phyloP scores from a whole-genome alignment of 2,797 vertebrate genomes.

The Enteromius fasciolatus region DNA sequence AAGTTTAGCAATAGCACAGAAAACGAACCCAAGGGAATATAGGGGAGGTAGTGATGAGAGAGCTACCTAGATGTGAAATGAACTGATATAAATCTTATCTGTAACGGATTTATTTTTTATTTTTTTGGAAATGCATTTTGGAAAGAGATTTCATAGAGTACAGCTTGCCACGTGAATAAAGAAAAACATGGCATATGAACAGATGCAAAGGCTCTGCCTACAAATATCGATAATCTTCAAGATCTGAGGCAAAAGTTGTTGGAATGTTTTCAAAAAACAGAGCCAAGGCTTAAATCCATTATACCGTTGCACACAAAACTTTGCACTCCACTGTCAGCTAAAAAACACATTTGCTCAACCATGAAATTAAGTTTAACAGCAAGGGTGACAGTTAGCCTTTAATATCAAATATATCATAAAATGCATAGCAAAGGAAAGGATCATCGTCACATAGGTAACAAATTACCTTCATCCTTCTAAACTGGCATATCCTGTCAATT shows the following conservation, averaged over 20 bases:
- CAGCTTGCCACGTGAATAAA: not conserved
- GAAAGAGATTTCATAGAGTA: not conserved
- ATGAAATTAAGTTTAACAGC: conserved; percentile 48
- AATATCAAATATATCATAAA: conserved; percentile 11
- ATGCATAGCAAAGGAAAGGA: not conserved
- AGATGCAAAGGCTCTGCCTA: conserved; percentile 1
- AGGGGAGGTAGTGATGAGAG: not conserved
- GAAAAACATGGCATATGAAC: not conserved
- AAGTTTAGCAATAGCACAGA: conserved; percentile 4
- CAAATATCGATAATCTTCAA: not conserved
- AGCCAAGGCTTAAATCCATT: conserved; percentile 8
- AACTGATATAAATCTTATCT: not conserved
- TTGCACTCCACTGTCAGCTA: not conserved
- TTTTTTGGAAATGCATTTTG: not conserved
- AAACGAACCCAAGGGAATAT: not conserved
- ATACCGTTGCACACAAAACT: not conserved
- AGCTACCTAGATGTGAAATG: not conserved
- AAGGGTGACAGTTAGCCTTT: conserved; percentile 20
- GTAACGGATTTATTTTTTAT: not conserved
- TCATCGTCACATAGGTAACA: not conserved
- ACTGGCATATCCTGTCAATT: not conserved
- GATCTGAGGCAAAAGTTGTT: conserved; percentile 45
- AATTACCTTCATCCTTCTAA: not conserved
- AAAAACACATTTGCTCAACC: conserved; percentile 40
- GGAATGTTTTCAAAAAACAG: conserved; percentile 1